Conservation (phyloP, 2,797 vertebrate genomes). For the Rhynchonycteris naso region DNA sequence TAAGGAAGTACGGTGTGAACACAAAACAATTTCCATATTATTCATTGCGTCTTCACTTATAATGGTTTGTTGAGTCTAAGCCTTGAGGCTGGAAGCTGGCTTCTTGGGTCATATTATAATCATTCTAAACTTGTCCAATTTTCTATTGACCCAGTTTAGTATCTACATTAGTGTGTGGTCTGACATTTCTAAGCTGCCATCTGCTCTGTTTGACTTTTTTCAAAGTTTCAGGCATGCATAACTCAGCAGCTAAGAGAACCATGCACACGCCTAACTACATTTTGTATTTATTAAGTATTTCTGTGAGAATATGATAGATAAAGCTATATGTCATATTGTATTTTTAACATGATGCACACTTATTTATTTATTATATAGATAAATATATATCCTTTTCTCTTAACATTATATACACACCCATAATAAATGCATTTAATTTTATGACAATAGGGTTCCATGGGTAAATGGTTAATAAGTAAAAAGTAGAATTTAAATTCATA, state of each 20-base stretch:
- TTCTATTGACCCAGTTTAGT: slow-evolving; percentile 2
- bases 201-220: slow-evolving; percentile 44
- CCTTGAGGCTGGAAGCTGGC: neutral
- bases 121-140: neutral
- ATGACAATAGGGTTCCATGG: neutral
- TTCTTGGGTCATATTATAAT: neutral
- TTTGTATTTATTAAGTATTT: neutral
- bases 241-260: neutral
- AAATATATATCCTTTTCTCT: neutral
- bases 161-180: neutral
- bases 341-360: neutral
- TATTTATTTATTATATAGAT: neutral
- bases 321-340: neutral
- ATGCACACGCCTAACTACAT: neutral
- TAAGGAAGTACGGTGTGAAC: neutral
- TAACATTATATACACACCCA: neutral
- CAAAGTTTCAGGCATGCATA: neutral
- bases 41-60: neutral
- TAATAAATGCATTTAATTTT: neutral
- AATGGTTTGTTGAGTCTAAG: neutral
- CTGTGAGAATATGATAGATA: neutral
- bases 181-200: neutral
- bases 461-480: neutral
- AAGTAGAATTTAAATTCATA: neutral
- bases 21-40: neutral